Conservation (phyloP, 2,113 vertebrate species). For the Microcebus ravelobensis region DNA sequence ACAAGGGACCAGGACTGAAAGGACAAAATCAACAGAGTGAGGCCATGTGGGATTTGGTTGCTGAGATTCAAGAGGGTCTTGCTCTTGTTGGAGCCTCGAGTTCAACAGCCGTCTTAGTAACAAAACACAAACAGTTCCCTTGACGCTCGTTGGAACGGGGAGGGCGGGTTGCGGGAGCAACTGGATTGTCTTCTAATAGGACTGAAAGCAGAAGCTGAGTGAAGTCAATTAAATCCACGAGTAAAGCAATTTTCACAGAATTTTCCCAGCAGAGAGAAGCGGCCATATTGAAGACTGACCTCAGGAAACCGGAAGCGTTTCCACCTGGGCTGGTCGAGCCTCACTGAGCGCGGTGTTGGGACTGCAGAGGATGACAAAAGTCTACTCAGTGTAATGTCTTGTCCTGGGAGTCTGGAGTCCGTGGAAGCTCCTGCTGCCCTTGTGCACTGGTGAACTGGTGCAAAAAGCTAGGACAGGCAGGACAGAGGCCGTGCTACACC, state of each 20-base stretch:
- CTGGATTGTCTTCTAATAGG: conserved; percentile 43
- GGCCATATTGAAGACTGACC: background rate
- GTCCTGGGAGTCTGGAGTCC: background rate
- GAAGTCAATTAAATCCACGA: conserved; percentile 52
- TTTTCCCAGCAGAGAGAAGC: conserved; percentile 26
- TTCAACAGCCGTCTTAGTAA: conserved; percentile 60
- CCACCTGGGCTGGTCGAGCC: background rate
- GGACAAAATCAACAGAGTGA: conserved; percentile 62
- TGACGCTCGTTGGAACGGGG: conserved; percentile 38
- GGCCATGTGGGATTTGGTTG: conserved; percentile 38
- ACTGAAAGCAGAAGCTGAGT: conserved; percentile 56
- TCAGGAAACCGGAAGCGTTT: background rate
- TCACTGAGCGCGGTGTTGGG: background rate
- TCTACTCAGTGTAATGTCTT: background rate
- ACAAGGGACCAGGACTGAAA: conserved; percentile 43
- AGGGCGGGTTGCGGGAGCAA: background rate
- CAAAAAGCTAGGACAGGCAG: background rate
- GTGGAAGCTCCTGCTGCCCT: background rate
- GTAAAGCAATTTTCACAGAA: conserved; percentile 50
- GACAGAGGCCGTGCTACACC: rapidly evolving
- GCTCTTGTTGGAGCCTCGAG: conserved; percentile 54
- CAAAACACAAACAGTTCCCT: conserved; percentile 66
- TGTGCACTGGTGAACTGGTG: background rate
- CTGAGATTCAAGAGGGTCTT: conserved; percentile 59
- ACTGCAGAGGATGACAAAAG: background rate